phyloP scores from a whole-genome alignment of 2,888 invertebrate species.

The Carabus problematicus region DNA sequence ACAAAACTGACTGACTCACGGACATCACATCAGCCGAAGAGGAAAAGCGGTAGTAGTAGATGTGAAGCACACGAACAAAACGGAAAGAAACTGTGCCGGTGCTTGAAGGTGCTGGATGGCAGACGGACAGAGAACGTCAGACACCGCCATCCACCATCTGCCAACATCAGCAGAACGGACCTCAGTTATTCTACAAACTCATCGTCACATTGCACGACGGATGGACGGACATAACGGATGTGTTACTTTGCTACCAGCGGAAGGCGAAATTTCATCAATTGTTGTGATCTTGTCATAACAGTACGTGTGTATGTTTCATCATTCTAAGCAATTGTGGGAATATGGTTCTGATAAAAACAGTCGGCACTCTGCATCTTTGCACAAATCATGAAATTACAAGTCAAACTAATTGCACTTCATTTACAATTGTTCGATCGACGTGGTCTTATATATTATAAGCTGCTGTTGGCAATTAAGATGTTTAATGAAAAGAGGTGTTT shows the following conservation, averaged over 20 bases:
- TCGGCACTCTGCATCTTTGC: no score
- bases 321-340: no score
- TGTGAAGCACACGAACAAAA: conserved; percentile 13
- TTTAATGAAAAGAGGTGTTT: conserved; percentile 9
- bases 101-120: no score
- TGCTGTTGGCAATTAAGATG: not conserved
- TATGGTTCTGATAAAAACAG: no score
- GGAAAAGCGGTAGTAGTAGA: not conserved
- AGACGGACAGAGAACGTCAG: not conserved
- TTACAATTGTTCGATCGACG: conserved; percentile 11
- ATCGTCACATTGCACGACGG: no score
- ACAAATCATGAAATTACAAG: no score
- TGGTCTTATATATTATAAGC: not conserved
- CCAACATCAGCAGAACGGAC: not conserved
- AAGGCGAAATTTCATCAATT: no score
- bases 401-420: not conserved
- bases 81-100: conserved; percentile 12
- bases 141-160: conserved; percentile 6
- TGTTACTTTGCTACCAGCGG: no score
- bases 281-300: no score
- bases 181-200: not conserved
- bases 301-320: no score
- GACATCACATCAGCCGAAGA: not conserved
- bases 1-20: no score
- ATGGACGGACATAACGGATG: no score